These are phyloP conservation scores for Abrostola tripartita DNA, from an alignment of 2,888 invertebrate genomes.

Conservation along the genomic window DNA sequence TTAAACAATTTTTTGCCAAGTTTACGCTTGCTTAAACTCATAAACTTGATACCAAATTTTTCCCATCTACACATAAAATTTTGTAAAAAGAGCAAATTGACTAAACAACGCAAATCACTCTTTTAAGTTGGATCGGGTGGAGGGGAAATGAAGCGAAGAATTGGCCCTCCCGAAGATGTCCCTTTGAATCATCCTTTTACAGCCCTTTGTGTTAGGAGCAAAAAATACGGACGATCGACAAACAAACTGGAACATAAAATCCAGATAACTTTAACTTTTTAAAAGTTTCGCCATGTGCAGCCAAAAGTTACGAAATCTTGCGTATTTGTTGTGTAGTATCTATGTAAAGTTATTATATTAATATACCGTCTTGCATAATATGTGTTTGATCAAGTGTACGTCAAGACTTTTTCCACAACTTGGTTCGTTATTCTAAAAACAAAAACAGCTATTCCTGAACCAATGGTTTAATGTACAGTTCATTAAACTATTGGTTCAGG, in stretches of 20 bases:
- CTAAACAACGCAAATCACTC: slow-evolving; percentile 60
- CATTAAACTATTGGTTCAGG: too few species aligned
- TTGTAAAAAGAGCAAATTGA: slow-evolving; percentile 58
- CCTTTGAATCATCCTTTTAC: slow-evolving; percentile 59
- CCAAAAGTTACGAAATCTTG: too few species aligned
- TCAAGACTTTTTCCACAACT: too few species aligned
- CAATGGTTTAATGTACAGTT: too few species aligned
- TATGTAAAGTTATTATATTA: too few species aligned
- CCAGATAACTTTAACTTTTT: not conserved
- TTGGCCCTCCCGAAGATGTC: slow-evolving; percentile 58
- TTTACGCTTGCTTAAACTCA: not conserved
- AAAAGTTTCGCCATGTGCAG: too few species aligned
- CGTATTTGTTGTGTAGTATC: too few species aligned
- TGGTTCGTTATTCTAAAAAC: too few species aligned
- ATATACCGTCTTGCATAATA: too few species aligned
- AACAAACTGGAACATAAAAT: slow-evolving; percentile 25
- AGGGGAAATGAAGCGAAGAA: slow-evolving; percentile 61
- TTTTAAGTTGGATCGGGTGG: slow-evolving; percentile 54
- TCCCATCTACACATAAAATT: slow-evolving; percentile 9
- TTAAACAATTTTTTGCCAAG: not conserved
- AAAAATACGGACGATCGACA: slow-evolving; percentile 32
- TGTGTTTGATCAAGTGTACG: too few species aligned
- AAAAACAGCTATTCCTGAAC: too few species aligned
- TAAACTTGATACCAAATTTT: not conserved
- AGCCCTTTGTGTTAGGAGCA: slow-evolving; percentile 54